Percentiles rank a stretch among this genome's conserved stretches.
These are phyloP conservation scores for Indicator indicator DNA, from an alignment of 2,113 vertebrate genomes.

Conservation along the genomic window DNA sequence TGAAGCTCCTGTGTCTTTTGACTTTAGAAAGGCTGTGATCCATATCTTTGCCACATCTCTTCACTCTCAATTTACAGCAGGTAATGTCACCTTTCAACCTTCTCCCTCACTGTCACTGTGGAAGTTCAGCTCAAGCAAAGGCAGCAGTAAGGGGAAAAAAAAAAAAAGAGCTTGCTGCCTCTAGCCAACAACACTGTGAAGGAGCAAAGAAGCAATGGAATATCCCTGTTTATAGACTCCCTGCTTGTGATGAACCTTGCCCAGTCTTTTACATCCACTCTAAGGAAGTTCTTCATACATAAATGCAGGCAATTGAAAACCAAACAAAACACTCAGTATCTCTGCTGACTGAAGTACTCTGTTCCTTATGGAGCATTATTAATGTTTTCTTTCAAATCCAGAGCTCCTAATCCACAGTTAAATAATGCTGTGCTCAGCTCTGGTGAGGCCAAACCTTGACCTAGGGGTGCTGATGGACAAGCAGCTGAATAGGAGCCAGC, in stretches of 20 bases:
- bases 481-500: too few relatives aligned
- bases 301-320: background rate
- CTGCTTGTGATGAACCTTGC: background rate
- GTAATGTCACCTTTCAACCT: conserved; percentile 13
- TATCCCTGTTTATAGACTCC: background rate
- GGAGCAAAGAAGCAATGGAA: conserved; percentile 8
- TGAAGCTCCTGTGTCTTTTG: background rate
- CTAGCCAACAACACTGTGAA: background rate
- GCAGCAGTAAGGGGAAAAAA: background rate
- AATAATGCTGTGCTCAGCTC: background rate
- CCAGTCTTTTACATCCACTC: background rate
- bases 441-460: too few relatives aligned
- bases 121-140: conserved; percentile 22
- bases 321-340: background rate
- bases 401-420: background rate
- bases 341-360: background rate
- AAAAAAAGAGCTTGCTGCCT: background rate
- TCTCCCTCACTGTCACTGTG: conserved; percentile 11
- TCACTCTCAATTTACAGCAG: background rate
- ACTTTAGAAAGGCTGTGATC: background rate
- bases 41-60: background rate
- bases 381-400: background rate
- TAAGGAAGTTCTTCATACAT: background rate
- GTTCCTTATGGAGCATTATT: background rate
- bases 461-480: too few relatives aligned